These are phyloP conservation scores for Pavo muticus DNA, from an alignment of 2,113 vertebrate species.

Conservation along the genomic window DNA sequence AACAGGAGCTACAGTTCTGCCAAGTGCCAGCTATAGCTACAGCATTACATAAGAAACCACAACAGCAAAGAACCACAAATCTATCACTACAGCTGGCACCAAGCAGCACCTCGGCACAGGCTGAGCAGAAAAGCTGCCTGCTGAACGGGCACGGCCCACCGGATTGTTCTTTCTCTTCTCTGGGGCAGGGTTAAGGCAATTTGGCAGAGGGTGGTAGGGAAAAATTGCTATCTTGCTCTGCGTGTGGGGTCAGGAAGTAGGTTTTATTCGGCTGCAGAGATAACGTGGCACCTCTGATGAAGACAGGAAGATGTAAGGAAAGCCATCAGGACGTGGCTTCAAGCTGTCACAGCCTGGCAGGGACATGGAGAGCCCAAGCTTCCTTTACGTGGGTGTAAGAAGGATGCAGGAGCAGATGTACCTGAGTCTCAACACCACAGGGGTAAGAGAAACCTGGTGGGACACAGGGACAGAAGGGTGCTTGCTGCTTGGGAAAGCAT, in stretches of 20 bases:
- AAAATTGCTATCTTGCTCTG: conserved; percentile 30
- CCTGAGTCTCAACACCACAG: neutral
- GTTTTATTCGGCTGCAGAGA: neutral
- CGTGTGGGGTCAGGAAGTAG: conserved; percentile 53
- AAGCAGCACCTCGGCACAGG: neutral
- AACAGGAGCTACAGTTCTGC: conserved; percentile 50
- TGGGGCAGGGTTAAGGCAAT: conserved; percentile 36
- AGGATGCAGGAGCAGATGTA: neutral
- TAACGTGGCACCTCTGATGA: conserved; percentile 45
- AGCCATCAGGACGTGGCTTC: conserved; percentile 27
- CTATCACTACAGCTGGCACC: conserved; percentile 62
- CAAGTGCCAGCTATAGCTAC: conserved; percentile 54
- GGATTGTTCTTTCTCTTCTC: conserved; percentile 38
- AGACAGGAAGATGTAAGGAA: neutral
- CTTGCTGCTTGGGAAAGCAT: neutral
- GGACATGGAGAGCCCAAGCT: neutral
- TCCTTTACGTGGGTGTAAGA: neutral
- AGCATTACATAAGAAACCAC: conserved; percentile 60
- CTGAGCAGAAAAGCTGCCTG: conserved; percentile 35
- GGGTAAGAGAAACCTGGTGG: neutral
- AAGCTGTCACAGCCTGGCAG: conserved; percentile 47
- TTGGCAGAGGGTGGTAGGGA: conserved; percentile 49
- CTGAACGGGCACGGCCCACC: conserved; percentile 6
- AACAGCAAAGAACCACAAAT: conserved; percentile 46
- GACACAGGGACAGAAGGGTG: neutral